Percentiles rank a stretch among this genome's conserved stretches.
Evolutionary conservation across 2,888 invertebrate genomes (phyloP).

Genomic region (Atethmia centrago): DNA sequence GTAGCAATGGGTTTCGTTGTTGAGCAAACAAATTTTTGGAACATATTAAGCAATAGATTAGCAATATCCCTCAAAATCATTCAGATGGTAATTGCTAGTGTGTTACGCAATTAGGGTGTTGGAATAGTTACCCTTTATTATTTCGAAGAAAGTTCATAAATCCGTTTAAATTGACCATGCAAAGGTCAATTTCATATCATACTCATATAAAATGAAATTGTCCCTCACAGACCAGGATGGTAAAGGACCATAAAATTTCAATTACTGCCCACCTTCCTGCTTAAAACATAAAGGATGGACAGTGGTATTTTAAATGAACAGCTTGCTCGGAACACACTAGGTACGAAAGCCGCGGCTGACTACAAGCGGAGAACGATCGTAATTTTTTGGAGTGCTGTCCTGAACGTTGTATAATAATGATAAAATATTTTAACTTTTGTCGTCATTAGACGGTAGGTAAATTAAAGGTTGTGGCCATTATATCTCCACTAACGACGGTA

Average conservation of each 20-base stretch:
- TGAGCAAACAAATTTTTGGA: too few species aligned
- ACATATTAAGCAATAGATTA: too few species aligned
- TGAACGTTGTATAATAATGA: too few species aligned
- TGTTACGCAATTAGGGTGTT: too few species aligned
- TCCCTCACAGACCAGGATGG: conserved; percentile 35
- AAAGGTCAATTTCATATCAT: conserved; percentile 43
- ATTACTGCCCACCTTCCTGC: conserved; percentile 59
- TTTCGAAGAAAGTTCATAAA: conserved; percentile 27
- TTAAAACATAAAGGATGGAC: conserved; percentile 51
- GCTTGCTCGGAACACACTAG: conserved; percentile 2
- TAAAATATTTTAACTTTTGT: too few species aligned
- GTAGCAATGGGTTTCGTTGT: too few species aligned
- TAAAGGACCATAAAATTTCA: conserved; percentile 52
- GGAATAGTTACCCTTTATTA: background rate
- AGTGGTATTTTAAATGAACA: conserved; percentile 11
- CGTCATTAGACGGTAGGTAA: too few species aligned
- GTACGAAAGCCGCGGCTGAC: background rate
- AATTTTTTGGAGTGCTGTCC: background rate
- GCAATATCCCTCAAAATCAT: too few species aligned
- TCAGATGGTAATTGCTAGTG: too few species aligned
- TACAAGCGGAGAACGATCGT: background rate
- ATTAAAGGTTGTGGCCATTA: background rate
- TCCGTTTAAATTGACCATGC: conserved; percentile 23
- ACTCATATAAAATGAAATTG: conserved; percentile 40
- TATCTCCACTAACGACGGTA: background rate